Evolutionary conservation across 2,888 invertebrate genomes (phyloP), one percentile per base, ranked within the genome.

Genomic region (Pristionchus japonicus): DNA sequence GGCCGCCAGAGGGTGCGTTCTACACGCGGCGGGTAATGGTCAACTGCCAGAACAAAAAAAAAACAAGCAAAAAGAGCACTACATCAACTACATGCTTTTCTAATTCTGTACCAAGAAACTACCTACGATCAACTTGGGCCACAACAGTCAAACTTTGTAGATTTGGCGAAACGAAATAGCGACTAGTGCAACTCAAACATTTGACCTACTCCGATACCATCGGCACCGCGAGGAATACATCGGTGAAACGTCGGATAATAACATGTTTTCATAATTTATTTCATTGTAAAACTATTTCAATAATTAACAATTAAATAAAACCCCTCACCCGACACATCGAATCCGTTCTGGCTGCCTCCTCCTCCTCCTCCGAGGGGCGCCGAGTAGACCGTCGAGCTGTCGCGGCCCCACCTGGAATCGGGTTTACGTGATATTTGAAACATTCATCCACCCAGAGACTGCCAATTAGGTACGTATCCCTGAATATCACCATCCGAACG

Each of bases 241-340:
- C n/a, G n/a, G n/a, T n/a, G n/a, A n/a, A n/a, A n/a, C n/a, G n/a
- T n/a, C n/a, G n/a, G n/a, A n/a, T n/a, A n/a, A n/a, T n/a, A n/a
- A n/a, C n/a, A n/a, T n/a, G n/a, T 47, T 47, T 6, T 47, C 15
- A 52, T 13, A 52, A 52, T 52, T 52, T 57, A 23, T 57, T 7
- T 7, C 7, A n/a, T 57, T 57, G 52, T 20, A 1, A 52, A 17
- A n/a, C n/a, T n/a, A n/a, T n/a, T n/a, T n/a, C n/a, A n/a, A n/a
- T n/a, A n/a, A n/a, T n/a, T n/a, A n/a, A n/a, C n/a, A n/a, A n/a
- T n/a, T n/a, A n/a, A n/a, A n/a, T n/a, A n/a, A n/a, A n/a, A n/a
- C n/a, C 11, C 49, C 86, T 47, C 13, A 87, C 87, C 87, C 23
- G 87, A 77, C 15, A 87, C 77, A 57, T 87, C 87, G 87, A 87